Percentiles rank a stretch among this genome's conserved stretches.
Evolutionary conservation across 2,888 invertebrate species (phyloP).

Genomic region (Choreutis nemorana): DNA sequence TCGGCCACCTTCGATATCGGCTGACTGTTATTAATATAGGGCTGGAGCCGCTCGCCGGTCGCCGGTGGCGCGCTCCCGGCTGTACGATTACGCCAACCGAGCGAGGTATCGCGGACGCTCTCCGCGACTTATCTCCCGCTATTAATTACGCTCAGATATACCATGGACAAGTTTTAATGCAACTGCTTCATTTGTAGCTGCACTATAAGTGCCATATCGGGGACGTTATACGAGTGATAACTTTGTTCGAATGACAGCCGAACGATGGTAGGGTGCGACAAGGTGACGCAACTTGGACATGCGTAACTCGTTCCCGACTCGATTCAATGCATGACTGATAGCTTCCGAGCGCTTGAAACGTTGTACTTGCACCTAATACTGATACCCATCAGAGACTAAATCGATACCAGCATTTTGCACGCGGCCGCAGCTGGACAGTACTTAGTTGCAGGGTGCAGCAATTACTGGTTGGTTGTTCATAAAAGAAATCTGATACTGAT

Average conservation of each 20-base stretch:
- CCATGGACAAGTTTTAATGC: slow-evolving; percentile 62
- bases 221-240: slow-evolving; percentile 47
- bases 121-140: slow-evolving; percentile 53
- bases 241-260: slow-evolving; percentile 41
- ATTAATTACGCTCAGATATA: slow-evolving; percentile 62
- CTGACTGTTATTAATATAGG: slow-evolving; percentile 59
- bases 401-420: slow-evolving; percentile 39
- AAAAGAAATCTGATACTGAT: slow-evolving; percentile 57
- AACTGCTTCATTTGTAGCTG: slow-evolving; percentile 62
- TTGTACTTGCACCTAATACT: slow-evolving; percentile 28
- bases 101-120: slow-evolving; percentile 41
- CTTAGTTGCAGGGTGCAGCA: slow-evolving; percentile 36
- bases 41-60: slow-evolving; percentile 23
- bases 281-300: slow-evolving; percentile 13
- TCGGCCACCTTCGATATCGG: slow-evolving; percentile 52
- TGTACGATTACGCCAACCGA: slow-evolving; percentile 41
- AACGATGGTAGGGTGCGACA: slow-evolving; percentile 15
- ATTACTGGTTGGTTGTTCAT: slow-evolving; percentile 47
- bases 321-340: slow-evolving; percentile 29
- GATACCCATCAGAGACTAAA: slow-evolving; percentile 43
- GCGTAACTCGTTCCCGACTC: slow-evolving; percentile 16
- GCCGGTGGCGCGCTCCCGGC: slow-evolving; percentile 32
- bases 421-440: slow-evolving; percentile 22
- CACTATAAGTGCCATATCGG: slow-evolving; percentile 53
- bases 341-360: slow-evolving; percentile 26